Evolutionary conservation across 2,113 vertebrate species (phyloP), one percentile per base, ranked within the genome.

Genomic region (Eudyptes chrysolophus): DNA sequence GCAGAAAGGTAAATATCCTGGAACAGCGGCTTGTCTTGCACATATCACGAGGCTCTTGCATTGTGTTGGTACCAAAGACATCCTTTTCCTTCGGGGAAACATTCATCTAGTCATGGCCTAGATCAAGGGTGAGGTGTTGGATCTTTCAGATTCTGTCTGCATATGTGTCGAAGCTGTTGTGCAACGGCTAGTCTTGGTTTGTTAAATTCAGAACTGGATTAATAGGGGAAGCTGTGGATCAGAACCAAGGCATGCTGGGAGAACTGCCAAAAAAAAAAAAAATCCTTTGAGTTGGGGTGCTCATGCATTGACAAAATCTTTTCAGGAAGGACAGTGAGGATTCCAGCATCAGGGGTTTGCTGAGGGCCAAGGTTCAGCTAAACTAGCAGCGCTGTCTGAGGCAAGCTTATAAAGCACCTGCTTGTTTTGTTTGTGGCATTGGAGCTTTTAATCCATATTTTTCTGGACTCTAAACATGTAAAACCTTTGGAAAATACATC

Each of bases 1-100:
- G 99, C 98, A 99, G 99, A 99, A 99, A 99, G 99, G 99, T 99
- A 98, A 97, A 96, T 97, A 87, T 87, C 86, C 64, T 74, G 96
- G 79, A 96, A 60, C 87, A 95, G 40, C 29, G 0, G 34, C 93
- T 84, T 96, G 51, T 81, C 62, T 97, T 95, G 74, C 78, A 15
- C 78, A 2, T 86, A 42, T 52, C 61, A 16, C 84, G 75, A 90
- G 90, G 36, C 60, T 81, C 74, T 94, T 91, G 58, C 44, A 2
- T 86, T 96, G 68, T 75, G n/a, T 76, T 95, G 66, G 49, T 97
- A 58, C 94, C 82, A 75, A 89, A 94, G 92, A 58, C 82, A 27
- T 72, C 54, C 10, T 70, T 84, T 89, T 92, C 27, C 84, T 81
- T 96, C 14, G 2, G 74, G 90, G 52, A 94, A 76, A 6, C 29